Evolutionary conservation across 2,888 invertebrate species (phyloP), one percentile per base, ranked within the genome.

Genomic region (Cremastinae sp.): DNA sequence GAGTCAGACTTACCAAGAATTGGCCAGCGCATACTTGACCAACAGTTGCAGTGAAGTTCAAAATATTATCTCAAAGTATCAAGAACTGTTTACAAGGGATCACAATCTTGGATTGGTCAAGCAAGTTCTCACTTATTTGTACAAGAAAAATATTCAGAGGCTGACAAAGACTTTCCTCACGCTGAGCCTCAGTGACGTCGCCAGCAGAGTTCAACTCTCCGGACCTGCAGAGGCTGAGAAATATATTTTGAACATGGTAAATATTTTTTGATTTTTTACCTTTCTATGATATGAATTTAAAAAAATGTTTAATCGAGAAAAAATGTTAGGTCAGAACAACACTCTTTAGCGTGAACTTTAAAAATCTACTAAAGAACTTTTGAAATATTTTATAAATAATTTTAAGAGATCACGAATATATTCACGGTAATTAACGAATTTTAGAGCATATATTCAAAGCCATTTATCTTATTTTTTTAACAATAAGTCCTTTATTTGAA

Each of bases 141-240:
- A 97, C 90, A 98, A 98, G 91, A 97, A 98, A 90, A 98, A 97
- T 90, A 99, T 99, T 83, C 97, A 98, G 90, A 93, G 98, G 88
- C 92, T 99, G 80, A 98, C 98, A 22, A 98, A 97, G 90, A 97
- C 97, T 22, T 98, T 98, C 90, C 91, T 97, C 82, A 98, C 97
- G 0, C 91, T 98, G 62, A 97, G 97, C 45, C 90, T 98, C 81
- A 93, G 94, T 62, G 97, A 98, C 91, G 96, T 98, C 73, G 97
- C 97, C 0, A 95, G 96, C 84, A 92, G 98, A 85, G 98, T 97
- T 47, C 96, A 96, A 85, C 91, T 98, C 72, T 90, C 95, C 20
- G 94, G 95, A 47, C 96, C 97, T 0, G 92, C 93, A 16, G 97
- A 97, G 87, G 98, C 98, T 7, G 98, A 99, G 90, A 94, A 94